These are phyloP conservation scores for Equus przewalskii DNA, from an alignment of 2,113 vertebrate genomes.

Conservation along the genomic window DNA sequence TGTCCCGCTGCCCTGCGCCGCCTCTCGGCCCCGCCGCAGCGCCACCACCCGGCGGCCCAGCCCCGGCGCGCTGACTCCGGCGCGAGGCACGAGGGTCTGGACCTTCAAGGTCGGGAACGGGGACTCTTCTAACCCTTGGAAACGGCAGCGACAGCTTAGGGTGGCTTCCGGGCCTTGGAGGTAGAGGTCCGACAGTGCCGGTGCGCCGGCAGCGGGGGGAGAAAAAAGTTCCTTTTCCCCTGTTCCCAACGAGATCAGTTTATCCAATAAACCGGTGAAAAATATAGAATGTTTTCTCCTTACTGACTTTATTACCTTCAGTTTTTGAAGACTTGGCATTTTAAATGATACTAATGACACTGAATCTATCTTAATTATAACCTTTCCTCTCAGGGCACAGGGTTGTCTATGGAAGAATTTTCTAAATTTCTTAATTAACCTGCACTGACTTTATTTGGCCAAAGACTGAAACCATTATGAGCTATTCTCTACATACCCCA, in stretches of 20 bases:
- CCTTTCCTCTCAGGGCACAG: slow-evolving; percentile 73
- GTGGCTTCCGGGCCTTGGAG: neutral
- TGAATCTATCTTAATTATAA: slow-evolving; percentile 79
- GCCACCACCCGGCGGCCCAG: too few species aligned
- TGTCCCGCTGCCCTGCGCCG: too few species aligned
- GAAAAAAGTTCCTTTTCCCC: neutral
- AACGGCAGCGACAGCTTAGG: neutral
- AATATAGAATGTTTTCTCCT: neutral
- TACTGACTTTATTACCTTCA: slow-evolving; percentile 62
- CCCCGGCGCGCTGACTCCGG: too few species aligned
- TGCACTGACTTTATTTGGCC: slow-evolving; percentile 72
- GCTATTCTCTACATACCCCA: neutral
- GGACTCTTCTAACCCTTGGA: neutral
- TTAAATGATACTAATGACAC: slow-evolving; percentile 68
- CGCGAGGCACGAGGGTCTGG: neutral
- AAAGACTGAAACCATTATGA: slow-evolving; percentile 49
- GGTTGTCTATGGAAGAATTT: slow-evolving; percentile 66
- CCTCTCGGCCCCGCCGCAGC: too few species aligned
- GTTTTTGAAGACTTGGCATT: slow-evolving; percentile 73
- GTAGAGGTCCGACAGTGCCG: neutral
- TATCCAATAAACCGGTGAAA: neutral
- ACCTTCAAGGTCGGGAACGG: neutral
- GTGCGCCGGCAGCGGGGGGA: neutral
- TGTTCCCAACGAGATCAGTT: neutral
- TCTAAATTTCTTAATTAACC: slow-evolving; percentile 83